Conservation (phyloP, 2,797 vertebrate species). For the Sarcoramphus papa region DNA sequence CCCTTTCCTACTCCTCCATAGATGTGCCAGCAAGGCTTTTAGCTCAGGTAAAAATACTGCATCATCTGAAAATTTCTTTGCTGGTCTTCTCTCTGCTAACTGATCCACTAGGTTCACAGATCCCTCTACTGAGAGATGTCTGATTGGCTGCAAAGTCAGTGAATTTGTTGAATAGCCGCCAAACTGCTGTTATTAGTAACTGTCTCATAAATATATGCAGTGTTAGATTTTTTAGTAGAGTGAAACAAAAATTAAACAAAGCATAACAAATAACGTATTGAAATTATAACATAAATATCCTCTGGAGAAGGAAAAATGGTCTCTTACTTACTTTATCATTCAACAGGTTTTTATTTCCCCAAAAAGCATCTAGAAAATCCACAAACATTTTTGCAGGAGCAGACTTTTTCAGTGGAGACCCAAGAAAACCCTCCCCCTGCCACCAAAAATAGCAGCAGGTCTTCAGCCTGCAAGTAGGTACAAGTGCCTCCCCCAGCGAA, state of each 20-base stretch:
- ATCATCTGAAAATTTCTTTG: neutral
- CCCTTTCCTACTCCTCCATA: neutral
- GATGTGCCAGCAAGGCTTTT: neutral
- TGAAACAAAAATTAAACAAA: neutral
- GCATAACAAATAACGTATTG: neutral
- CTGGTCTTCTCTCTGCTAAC: neutral
- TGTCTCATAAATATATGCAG: neutral
- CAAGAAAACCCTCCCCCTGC: neutral
- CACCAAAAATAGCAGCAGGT: neutral
- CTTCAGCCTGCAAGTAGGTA: neutral
- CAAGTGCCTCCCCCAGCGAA: neutral
- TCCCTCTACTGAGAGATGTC: neutral
- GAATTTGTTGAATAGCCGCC: neutral
- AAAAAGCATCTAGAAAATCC: neutral
- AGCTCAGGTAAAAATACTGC: neutral
- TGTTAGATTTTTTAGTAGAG: neutral
- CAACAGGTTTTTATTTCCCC: neutral
- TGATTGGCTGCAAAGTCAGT: neutral
- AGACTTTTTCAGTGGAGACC: neutral
- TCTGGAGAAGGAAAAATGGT: neutral
- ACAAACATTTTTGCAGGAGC: neutral
- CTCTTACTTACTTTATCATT: neutral
- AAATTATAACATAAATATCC: neutral
- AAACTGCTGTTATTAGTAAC: neutral
- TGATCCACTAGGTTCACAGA: neutral